Conservation (phyloP, 2,888 invertebrate species). For the Pachydiplax longipennis region DNA sequence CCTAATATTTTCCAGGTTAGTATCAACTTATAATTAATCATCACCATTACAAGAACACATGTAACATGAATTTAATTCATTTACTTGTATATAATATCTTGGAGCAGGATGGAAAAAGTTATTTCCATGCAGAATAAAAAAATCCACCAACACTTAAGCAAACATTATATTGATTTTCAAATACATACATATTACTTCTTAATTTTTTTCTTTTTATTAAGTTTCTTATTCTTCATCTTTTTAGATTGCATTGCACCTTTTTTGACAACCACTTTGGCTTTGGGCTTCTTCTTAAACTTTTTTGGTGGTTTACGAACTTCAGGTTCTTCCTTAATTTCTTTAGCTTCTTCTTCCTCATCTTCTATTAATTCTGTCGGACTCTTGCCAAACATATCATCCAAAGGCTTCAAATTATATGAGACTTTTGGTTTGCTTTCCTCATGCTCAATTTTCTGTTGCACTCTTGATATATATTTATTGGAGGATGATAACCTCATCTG, state of each 20-base stretch:
- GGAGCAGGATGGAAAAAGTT: too few relatives aligned
- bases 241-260: slow-evolving; percentile 48
- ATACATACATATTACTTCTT: neutral
- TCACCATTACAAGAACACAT: too few relatives aligned
- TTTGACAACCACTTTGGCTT: neutral
- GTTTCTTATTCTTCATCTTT: slow-evolving; percentile 52
- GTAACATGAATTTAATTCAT: too few relatives aligned
- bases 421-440: slow-evolving; percentile 76
- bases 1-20: too few relatives aligned
- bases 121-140: too few relatives aligned
- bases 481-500: slow-evolving; percentile 72
- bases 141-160: too few relatives aligned
- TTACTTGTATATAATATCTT: too few relatives aligned
- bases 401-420: slow-evolving; percentile 75
- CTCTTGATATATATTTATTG: slow-evolving; percentile 78
- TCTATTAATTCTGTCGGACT: slow-evolving; percentile 66
- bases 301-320: neutral
- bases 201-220: slow-evolving; percentile 53
- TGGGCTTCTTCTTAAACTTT: slow-evolving; percentile 22
- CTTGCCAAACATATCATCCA: slow-evolving; percentile 77
- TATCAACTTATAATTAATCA: too few relatives aligned
- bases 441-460: slow-evolving; percentile 80
- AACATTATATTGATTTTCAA: neutral
- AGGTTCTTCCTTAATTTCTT: neutral
- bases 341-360: slow-evolving; percentile 52